Evolutionary conservation across 2,888 invertebrate species (phyloP), one percentile per base, ranked within the genome.

Genomic region (Lasioglossum leucozonium): DNA sequence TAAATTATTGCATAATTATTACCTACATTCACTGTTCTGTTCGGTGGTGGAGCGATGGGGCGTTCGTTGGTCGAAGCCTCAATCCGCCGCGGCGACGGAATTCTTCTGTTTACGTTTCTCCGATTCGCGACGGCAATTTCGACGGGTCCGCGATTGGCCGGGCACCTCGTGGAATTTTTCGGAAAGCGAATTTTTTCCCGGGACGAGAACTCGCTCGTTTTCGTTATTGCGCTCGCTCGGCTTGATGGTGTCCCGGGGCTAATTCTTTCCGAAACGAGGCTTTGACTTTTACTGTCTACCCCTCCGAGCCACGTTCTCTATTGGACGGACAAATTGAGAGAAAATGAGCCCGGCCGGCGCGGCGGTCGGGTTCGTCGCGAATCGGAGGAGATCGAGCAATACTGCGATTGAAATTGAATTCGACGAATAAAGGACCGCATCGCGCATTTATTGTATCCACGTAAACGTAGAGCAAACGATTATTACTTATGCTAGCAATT

Each of bases 241-340:
- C 8, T 65, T 65, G 58, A 26, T 26, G 26, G 11, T 13, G 58
- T 58, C 26, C 58, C 58, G 58, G 4, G 58, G 26, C 58, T 58
- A 58, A 58, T 58, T 58, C 58, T 58, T 58, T 26, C 58, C 55
- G 55, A 26, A 13, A 58, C 58, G 58, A 58, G 58, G 26, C 58
- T 58, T 58, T 58, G 58, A 26, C 58, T 22, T 58, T 26, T 26
- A 26, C 58, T 26, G 58, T 58, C 58, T 58, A 58, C 58, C 26
- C 13, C 13, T 26, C 4, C 58, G 11, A 58, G 26, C 58, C 26
- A 13, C 26, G n/a, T 13, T 26, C 58, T 13, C 58, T 58, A 58
- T 58, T 26, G 58, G 13, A 13, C 58, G 58, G 58, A 58, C 26
- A 58, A 58, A 58, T 58, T 26, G 58, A 26, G 58, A 26, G 26